These are phyloP conservation scores for Morelia viridis DNA, from an alignment of 2,797 vertebrate species.

Conservation along the genomic window DNA sequence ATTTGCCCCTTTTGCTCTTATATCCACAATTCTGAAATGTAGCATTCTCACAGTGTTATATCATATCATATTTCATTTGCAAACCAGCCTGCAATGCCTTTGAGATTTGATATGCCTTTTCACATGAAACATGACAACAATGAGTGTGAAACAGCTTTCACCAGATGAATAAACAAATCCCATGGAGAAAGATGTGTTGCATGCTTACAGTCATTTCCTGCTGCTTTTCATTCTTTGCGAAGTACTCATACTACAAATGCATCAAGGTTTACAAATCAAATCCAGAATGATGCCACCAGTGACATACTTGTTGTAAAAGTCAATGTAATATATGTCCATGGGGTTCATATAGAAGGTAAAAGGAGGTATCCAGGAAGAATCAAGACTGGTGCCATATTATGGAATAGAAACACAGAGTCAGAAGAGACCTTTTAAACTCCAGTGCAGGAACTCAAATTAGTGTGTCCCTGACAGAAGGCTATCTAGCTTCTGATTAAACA, in stretches of 20 bases:
- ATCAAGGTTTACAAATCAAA: slow-evolving; percentile 28
- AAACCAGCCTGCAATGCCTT: background rate
- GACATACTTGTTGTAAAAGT: slow-evolving; percentile 49
- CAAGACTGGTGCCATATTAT: background rate
- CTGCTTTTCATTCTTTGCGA: slow-evolving; percentile 29
- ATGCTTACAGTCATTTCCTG: slow-evolving; percentile 31
- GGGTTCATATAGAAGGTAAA: slow-evolving; percentile 56
- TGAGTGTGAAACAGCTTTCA: slow-evolving; percentile 17
- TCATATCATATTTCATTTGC: background rate
- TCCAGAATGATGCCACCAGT: slow-evolving; percentile 39
- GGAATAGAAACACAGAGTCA: background rate
- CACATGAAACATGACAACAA: slow-evolving; percentile 1
- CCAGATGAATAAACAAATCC: slow-evolving; percentile 51
- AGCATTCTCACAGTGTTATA: background rate
- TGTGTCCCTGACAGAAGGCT: background rate
- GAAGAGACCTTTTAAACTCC: background rate
- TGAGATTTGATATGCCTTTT: background rate
- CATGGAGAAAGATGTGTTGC: slow-evolving; percentile 31
- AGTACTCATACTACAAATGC: slow-evolving; percentile 30
- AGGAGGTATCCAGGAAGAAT: slow-evolving; percentile 19
- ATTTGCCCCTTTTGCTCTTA: background rate
- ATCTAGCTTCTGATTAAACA: background rate
- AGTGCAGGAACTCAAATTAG: background rate
- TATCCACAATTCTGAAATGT: background rate
- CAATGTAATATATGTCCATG: slow-evolving; percentile 52